phyloP scores from a whole-genome alignment of 2,888 invertebrate species.

The Noctua janthina region DNA sequence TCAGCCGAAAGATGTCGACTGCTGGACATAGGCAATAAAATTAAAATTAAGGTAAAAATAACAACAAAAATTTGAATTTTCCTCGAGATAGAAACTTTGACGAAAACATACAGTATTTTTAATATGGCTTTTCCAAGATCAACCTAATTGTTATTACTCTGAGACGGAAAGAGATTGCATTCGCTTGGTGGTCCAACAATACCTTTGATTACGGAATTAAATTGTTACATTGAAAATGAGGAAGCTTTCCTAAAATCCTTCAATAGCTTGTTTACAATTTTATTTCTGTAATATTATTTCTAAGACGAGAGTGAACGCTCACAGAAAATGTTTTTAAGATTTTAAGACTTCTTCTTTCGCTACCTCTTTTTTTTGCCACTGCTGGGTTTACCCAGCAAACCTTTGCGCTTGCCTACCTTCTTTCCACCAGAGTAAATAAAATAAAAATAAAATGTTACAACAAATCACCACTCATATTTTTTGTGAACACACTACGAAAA shows the following conservation, averaged over 20 bases:
- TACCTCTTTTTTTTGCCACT: too few species aligned
- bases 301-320: background rate
- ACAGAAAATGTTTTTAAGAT: background rate
- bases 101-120: slow-evolving; percentile 1
- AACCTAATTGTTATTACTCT: background rate
- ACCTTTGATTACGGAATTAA: slow-evolving; percentile 1
- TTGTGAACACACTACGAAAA: too few species aligned
- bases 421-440: too few species aligned
- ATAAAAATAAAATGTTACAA: too few species aligned
- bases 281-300: background rate
- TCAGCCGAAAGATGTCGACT: too few species aligned
- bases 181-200: background rate
- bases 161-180: background rate
- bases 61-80: background rate
- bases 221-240: background rate
- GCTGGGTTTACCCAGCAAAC: too few species aligned
- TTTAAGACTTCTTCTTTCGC: too few species aligned
- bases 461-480: too few species aligned
- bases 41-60: background rate
- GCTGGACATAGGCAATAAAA: too few species aligned
- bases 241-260: background rate
- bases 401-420: too few species aligned
- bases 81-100: too few species aligned
- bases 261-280: background rate
- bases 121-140: background rate